These are phyloP conservation scores for Hyles lineata DNA, from an alignment of 2,888 invertebrate species.

Conservation along the genomic window DNA sequence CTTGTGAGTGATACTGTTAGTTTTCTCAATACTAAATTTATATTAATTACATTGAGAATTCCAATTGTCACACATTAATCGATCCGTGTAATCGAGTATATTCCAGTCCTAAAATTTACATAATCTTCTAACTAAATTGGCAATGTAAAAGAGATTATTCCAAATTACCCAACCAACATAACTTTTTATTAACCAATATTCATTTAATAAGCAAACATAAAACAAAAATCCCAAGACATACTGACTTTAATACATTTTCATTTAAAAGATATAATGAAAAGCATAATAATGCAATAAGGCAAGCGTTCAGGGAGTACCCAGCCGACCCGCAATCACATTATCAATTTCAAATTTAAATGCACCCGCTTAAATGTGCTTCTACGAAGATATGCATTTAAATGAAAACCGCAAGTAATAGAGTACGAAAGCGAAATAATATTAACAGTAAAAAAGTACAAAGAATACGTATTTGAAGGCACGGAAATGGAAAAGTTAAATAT, in stretches of 20 bases:
- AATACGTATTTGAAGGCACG: background rate
- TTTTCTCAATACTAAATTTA: background rate
- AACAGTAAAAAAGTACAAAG: slow-evolving; percentile 13
- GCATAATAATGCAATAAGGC: slow-evolving; percentile 22
- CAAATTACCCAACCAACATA: too few relatives aligned
- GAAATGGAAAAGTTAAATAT: background rate
- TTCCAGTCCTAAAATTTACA: too few relatives aligned
- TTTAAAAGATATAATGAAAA: slow-evolving; percentile 9
- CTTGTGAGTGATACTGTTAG: background rate
- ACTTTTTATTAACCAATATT: too few relatives aligned
- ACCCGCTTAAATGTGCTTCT: slow-evolving; percentile 38
- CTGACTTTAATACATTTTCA: background rate
- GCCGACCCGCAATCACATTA: slow-evolving; percentile 38
- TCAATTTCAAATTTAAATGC: slow-evolving; percentile 42
- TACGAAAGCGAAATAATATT: slow-evolving; percentile 36
- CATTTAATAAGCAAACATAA: background rate
- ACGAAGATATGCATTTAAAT: slow-evolving; percentile 38
- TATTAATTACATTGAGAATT: too few relatives aligned
- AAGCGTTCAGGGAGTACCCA: slow-evolving; percentile 15
- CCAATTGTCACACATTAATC: too few relatives aligned
- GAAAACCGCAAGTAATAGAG: slow-evolving; percentile 14
- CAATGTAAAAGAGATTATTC: too few relatives aligned
- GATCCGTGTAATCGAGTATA: too few relatives aligned
- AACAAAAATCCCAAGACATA: background rate
- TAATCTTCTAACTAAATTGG: too few relatives aligned